phyloP scores from a whole-genome alignment of 2,113 vertebrate genomes.

The Alligator sinensis region DNA sequence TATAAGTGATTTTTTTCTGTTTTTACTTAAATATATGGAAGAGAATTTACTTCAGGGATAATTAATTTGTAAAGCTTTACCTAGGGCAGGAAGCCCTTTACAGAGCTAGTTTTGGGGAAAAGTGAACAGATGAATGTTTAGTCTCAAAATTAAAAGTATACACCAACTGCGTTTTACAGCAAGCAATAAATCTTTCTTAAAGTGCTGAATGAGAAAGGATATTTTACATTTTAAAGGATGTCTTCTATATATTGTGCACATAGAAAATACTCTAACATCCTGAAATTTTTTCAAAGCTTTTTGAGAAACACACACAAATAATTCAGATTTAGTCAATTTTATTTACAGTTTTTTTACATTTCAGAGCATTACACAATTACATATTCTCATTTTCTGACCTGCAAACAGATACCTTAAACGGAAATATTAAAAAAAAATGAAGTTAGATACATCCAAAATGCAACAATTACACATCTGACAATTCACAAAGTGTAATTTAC shows the following conservation, averaged over 20 bases:
- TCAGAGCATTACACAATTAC: constrained; percentile 89
- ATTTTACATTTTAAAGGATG: constrained; percentile 59
- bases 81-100: constrained; percentile 54
- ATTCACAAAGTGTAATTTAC: constrained; percentile 89
- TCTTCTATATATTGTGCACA: constrained; percentile 67
- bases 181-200: constrained; percentile 44
- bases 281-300: constrained; percentile 83
- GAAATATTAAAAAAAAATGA: constrained; percentile 81
- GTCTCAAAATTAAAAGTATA: constrained; percentile 38
- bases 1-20: neutral
- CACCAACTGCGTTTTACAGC: constrained; percentile 40
- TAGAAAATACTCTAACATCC: constrained; percentile 70
- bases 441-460: constrained; percentile 88
- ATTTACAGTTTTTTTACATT: constrained; percentile 89
- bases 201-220: constrained; percentile 50
- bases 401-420: constrained; percentile 97
- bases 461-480: constrained; percentile 87
- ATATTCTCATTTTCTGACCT: constrained; percentile 95
- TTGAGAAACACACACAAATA: constrained; percentile 90
- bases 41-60: constrained; percentile 20
- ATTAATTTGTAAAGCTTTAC: constrained; percentile 21
- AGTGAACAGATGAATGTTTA: constrained; percentile 21
- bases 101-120: constrained; percentile 51
- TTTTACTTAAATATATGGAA: neutral
- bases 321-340: constrained; percentile 89